Conservation (phyloP, 2,797 vertebrate genomes). For the Coregonus suidteri region DNA sequence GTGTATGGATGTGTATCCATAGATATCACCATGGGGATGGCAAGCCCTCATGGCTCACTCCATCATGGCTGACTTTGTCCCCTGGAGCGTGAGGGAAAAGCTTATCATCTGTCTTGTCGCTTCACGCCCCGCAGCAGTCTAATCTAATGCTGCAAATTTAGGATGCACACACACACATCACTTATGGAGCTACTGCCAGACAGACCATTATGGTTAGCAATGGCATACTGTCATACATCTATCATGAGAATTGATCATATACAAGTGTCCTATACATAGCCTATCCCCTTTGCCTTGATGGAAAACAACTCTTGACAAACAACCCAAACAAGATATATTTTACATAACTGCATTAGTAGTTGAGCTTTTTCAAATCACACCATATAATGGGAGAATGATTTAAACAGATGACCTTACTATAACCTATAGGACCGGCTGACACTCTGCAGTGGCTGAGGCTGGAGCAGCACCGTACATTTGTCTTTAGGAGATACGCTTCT, state of each 20-base stretch:
- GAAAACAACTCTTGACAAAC: conserved; percentile 24
- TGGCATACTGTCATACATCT: conserved; percentile 24
- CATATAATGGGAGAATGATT: background rate
- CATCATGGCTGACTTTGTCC: conserved; percentile 56
- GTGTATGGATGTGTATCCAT: conserved; percentile 37
- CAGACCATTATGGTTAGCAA: conserved; percentile 22
- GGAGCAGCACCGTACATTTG: too few species aligned
- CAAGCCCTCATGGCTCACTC: conserved; percentile 42
- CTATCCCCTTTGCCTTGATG: background rate
- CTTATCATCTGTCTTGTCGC: conserved; percentile 64
- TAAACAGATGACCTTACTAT: background rate
- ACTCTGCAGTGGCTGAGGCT: too few species aligned
- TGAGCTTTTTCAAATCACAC: conserved; percentile 66
- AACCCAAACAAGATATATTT: background rate
- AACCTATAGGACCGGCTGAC: background rate
- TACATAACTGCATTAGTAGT: conserved; percentile 16
- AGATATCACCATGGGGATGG: conserved; percentile 43
- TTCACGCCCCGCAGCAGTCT: conserved; percentile 61
- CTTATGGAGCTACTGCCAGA: conserved; percentile 39
- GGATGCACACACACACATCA: conserved; percentile 45
- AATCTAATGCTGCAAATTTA: conserved; percentile 44
- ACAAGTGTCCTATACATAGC: conserved; percentile 21
- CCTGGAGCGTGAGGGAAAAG: conserved; percentile 55
- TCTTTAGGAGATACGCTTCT: too few species aligned
- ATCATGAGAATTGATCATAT: conserved; percentile 33